Conservation (phyloP, 1,140 invertebrate species). For the Macrotrachela quadricornifera region DNA sequence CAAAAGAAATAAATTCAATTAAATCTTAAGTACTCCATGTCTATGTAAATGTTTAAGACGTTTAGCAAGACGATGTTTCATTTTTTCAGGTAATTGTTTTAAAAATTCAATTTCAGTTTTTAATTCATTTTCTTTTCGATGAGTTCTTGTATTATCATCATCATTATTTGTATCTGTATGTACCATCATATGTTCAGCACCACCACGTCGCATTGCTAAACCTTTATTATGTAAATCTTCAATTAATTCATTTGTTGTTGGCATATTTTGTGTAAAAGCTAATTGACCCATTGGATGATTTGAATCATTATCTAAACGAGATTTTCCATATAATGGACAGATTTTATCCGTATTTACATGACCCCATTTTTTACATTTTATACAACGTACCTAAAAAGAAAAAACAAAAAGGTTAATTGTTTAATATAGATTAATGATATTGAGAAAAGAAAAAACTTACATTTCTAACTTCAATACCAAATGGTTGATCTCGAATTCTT, state of each 20-base stretch:
- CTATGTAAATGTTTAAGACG: too few relatives aligned
- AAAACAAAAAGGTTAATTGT: constrained; percentile 62
- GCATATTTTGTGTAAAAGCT: not conserved
- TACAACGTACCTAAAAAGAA: constrained; percentile 63
- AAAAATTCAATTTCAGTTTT: too few relatives aligned
- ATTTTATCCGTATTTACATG: constrained; percentile 96
- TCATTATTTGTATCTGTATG: too few relatives aligned
- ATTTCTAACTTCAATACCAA: constrained; percentile 84
- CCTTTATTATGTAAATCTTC: not conserved
- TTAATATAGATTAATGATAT: constrained; percentile 98
- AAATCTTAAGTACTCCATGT: too few relatives aligned
- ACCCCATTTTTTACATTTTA: constrained; percentile 97
- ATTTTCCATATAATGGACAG: constrained; percentile 56
- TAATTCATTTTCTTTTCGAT: too few relatives aligned
- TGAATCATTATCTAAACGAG: constrained; percentile 6
- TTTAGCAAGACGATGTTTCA: too few relatives aligned
- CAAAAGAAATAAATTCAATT: too few relatives aligned
- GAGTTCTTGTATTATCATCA: too few relatives aligned
- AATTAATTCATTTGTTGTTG: not conserved
- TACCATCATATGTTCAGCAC: too few relatives aligned
- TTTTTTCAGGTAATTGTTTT: too few relatives aligned
- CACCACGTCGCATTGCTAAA: not conserved
- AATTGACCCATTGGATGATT: not conserved
- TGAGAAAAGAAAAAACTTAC: constrained; percentile 91
- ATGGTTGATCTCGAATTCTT: constrained; percentile 89